Percentiles rank a stretch among this genome's conserved stretches.
phyloP scores from a whole-genome alignment of 2,888 invertebrate species.

The Troglohyphantes excavatus region DNA sequence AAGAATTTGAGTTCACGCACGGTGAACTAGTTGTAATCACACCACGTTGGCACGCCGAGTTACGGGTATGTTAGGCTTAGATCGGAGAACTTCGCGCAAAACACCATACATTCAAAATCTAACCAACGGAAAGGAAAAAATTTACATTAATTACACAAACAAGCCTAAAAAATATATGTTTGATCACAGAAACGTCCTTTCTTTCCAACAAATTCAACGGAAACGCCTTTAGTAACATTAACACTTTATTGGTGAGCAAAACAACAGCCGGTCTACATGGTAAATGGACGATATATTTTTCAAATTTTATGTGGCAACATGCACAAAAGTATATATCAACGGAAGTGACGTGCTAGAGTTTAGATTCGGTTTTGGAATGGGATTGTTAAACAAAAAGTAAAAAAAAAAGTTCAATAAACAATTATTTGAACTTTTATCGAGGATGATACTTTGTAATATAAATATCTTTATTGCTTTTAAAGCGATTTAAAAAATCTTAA shows the following conservation, averaged over 20 bases:
- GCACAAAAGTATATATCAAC: background rate
- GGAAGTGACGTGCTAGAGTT: background rate
- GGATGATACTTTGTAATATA: background rate
- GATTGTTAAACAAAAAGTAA: background rate
- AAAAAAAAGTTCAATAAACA: background rate
- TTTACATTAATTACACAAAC: constrained; percentile 74
- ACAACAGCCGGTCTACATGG: constrained; percentile 77
- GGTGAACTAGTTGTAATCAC: constrained; percentile 46
- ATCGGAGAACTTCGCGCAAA: constrained; percentile 32
- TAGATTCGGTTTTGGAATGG: background rate
- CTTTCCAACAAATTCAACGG: constrained; percentile 64
- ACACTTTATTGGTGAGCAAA: constrained; percentile 53
- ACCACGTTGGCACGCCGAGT: constrained; percentile 77
- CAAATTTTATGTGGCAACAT: constrained; percentile 53
- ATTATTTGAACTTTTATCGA: background rate
- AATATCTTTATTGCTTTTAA: too few species aligned
- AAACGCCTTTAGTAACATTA: constrained; percentile 76
- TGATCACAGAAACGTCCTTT: constrained; percentile 65
- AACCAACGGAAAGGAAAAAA: constrained; percentile 69
- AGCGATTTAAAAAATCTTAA: too few species aligned
- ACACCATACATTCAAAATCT: constrained; percentile 40
- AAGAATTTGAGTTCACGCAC: constrained; percentile 40
- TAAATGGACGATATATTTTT: constrained; percentile 64
- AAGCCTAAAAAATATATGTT: constrained; percentile 72
- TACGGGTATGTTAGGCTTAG: constrained; percentile 72